Evolutionary conservation across 2,113 vertebrate genomes (phyloP).

Genomic region (Urocolius indicus): DNA sequence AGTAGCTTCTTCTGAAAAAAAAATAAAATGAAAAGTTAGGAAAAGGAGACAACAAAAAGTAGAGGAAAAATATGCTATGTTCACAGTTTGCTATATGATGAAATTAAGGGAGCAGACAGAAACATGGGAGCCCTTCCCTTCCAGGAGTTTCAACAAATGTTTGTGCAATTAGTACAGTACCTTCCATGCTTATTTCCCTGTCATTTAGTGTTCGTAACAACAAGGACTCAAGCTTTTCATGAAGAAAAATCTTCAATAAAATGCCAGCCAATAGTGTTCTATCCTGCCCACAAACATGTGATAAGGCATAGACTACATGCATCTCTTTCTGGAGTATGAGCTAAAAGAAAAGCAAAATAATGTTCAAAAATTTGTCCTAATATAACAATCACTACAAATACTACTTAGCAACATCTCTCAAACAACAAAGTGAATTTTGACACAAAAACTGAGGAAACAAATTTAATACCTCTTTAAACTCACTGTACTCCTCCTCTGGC

Average conservation of each 20-base stretch:
- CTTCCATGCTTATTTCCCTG: slow-evolving; percentile 95
- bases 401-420: neutral
- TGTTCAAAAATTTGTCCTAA: slow-evolving; percentile 4
- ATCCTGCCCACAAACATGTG: slow-evolving; percentile 95
- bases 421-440: slow-evolving; percentile 15
- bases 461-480: slow-evolving; percentile 93
- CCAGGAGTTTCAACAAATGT: neutral
- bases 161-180: slow-evolving; percentile 70
- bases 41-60: neutral
- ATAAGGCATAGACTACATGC: slow-evolving; percentile 93
- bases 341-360: slow-evolving; percentile 74
- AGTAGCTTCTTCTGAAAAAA: slow-evolving; percentile 92
- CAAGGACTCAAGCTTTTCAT: slow-evolving; percentile 90
- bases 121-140: neutral
- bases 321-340: slow-evolving; percentile 93
- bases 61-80: neutral
- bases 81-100: neutral
- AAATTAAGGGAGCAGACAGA: neutral
- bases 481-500: slow-evolving; percentile 96
- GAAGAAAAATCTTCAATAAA: slow-evolving; percentile 92
- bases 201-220: slow-evolving; percentile 94
- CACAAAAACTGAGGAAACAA: slow-evolving; percentile 33
- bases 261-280: slow-evolving; percentile 93
- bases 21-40: neutral
- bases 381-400: neutral